Percentiles rank a stretch among this genome's conserved stretches.
phyloP scores from a whole-genome alignment of 2,113 vertebrate species.

The Centropus unirufus region DNA sequence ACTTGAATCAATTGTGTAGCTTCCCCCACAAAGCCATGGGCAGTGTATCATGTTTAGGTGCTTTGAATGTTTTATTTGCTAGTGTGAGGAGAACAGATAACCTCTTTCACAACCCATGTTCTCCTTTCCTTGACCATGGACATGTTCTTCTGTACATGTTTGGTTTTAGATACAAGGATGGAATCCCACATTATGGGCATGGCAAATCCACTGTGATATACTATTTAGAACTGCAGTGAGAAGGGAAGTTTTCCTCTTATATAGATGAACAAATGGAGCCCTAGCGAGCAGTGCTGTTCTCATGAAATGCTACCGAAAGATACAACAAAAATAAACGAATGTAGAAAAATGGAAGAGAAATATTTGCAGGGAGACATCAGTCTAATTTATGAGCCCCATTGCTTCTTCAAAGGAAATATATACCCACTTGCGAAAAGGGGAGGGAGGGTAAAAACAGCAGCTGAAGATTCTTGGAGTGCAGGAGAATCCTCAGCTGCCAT shows the following conservation, averaged over 20 bases:
- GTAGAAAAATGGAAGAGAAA: conserved; percentile 39
- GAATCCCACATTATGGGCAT: neutral
- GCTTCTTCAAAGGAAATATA: conserved; percentile 62
- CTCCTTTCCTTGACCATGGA: neutral
- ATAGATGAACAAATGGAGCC: neutral
- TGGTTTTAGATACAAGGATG: neutral
- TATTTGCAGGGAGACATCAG: neutral
- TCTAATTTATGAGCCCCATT: conserved; percentile 48
- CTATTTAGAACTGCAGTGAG: neutral
- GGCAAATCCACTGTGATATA: neutral
- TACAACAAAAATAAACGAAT: conserved; percentile 10
- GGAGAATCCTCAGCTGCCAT: conserved; percentile 61
- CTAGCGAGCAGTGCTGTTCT: neutral
- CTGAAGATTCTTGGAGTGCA: conserved; percentile 55
- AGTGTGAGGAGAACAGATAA: neutral
- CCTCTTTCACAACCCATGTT: neutral
- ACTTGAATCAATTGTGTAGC: conserved; percentile 18
- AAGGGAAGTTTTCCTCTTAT: neutral
- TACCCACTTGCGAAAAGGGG: neutral
- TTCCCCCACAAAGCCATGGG: neutral
- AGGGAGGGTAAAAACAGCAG: conserved; percentile 39
- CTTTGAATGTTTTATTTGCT: neutral
- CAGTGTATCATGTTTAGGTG: neutral
- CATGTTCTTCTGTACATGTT: neutral
- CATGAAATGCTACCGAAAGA: conserved; percentile 16